Base-by-base conservation (phyloP, 1,140 invertebrate species). In the Xylocopa sonorina region DNA sequence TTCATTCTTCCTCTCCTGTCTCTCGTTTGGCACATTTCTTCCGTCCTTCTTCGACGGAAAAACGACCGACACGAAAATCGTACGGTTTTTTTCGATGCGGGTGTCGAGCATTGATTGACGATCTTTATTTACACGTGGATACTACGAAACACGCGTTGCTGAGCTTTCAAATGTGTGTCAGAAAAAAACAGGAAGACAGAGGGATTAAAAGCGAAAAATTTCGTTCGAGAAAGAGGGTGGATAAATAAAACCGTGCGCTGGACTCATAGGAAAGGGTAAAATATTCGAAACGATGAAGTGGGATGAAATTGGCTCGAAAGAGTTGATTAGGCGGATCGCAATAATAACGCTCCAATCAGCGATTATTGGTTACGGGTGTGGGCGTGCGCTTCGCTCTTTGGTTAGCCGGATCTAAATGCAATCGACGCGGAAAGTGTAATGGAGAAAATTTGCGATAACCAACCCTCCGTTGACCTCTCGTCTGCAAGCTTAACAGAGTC, bases 361-460 rank as follows among this genome's bases (percentile, higher is more conserved):
- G 50, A 46, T 29, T 21, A 43, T 32, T 43, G 24, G 32, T 18
- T n/a, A n/a, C n/a, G n/a, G n/a, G 29, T 18, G 18, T 1, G 32
- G 32, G 24, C 7, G 12, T 18, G 21, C 14, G n/a, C 9, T 43
- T 16, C 14, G n/a, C 7, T 38, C 27, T 18, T 64, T 12, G 4
- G 16, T 9, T 18, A n/a, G 24, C 18, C 9, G 16, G 9, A 24
- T 0, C 34, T 18, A n/a, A n/a, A 66, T 46, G 16, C 34, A 6
- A 74, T 64, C 3, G 48, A 34, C 27, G 53, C 18, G 48, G 16
- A 18, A 27, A n/a, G 9, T 7, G 41, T 9, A 29, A 32, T 16
- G 41, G 32, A 27, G 43, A 16, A 29, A 64, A 51, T 38, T 64
- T 38, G 43, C 46, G 46, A 50, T 73, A 73, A 73, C n/a, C 29